Evolutionary conservation across 1,140 invertebrate species (phyloP).

Genomic region (Popillia japonica): DNA sequence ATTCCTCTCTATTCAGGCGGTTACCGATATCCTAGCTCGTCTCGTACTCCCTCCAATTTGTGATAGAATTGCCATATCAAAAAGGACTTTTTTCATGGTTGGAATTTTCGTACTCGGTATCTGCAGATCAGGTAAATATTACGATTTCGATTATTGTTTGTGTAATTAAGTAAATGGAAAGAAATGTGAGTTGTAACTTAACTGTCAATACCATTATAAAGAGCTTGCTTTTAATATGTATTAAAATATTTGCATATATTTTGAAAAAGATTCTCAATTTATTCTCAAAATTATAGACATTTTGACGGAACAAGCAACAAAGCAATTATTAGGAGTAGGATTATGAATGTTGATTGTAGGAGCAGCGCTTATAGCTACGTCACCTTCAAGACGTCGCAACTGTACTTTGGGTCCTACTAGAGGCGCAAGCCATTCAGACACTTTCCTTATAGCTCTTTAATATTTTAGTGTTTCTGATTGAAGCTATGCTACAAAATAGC

Average conservation of each 20-base stretch:
- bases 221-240: background rate
- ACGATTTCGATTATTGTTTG: constrained; percentile 24
- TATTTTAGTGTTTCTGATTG: too few relatives aligned
- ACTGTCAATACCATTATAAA: too few relatives aligned
- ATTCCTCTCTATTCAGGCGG: constrained; percentile 75
- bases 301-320: too few relatives aligned
- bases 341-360: too few relatives aligned
- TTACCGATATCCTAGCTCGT: constrained; percentile 75
- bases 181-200: background rate
- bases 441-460: too few relatives aligned
- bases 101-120: constrained; percentile 73
- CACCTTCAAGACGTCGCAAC: too few relatives aligned
- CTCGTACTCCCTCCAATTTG: constrained; percentile 76
- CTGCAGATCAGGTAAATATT: constrained; percentile 70
- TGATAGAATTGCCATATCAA: constrained; percentile 70
- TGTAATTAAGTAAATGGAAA: constrained; percentile 27
- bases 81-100: constrained; percentile 74
- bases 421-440: too few relatives aligned
- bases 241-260: background rate
- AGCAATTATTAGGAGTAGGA: too few relatives aligned
- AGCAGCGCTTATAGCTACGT: too few relatives aligned
- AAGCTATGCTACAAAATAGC: too few relatives aligned
- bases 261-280: background rate
- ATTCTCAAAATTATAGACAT: too few relatives aligned
- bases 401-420: too few relatives aligned